Percentiles rank a stretch among this genome's conserved stretches.
phyloP scores from a whole-genome alignment of 64 coral and sea anemone genomes.

The Astreopora myriophthalma region DNA sequence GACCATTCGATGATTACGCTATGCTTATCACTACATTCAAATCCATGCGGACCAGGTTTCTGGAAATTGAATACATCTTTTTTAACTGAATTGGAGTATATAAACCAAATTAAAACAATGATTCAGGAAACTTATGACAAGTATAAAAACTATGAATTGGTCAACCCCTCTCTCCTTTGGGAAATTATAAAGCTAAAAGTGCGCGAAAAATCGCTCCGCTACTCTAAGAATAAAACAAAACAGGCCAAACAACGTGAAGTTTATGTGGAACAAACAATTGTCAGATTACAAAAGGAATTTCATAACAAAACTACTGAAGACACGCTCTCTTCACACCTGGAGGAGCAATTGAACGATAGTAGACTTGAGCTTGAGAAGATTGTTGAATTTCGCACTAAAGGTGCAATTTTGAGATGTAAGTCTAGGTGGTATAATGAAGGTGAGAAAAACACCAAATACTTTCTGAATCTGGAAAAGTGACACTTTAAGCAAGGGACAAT shows the following conservation, averaged over 20 bases:
- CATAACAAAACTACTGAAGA: background rate
- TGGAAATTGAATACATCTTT: background rate
- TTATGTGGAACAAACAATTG: background rate
- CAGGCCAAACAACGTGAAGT: background rate
- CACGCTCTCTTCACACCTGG: background rate
- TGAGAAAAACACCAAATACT: background rate
- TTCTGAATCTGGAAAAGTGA: background rate
- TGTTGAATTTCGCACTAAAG: background rate
- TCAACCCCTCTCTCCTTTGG: background rate
- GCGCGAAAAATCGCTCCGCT: background rate
- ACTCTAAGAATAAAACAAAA: background rate
- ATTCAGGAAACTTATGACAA: background rate
- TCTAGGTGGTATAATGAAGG: background rate
- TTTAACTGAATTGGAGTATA: background rate
- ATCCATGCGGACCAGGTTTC: background rate
- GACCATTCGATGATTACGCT: background rate
- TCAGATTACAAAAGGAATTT: background rate
- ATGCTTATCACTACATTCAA: background rate
- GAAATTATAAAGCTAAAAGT: background rate
- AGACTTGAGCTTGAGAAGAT: background rate
- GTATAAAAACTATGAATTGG: background rate
- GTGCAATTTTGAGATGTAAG: constrained; percentile 8
- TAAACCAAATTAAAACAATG: background rate
- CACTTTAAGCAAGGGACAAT: background rate
- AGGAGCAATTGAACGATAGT: background rate